Conservation (phyloP, 2,888 invertebrate species). For the Bombylius discolor region DNA sequence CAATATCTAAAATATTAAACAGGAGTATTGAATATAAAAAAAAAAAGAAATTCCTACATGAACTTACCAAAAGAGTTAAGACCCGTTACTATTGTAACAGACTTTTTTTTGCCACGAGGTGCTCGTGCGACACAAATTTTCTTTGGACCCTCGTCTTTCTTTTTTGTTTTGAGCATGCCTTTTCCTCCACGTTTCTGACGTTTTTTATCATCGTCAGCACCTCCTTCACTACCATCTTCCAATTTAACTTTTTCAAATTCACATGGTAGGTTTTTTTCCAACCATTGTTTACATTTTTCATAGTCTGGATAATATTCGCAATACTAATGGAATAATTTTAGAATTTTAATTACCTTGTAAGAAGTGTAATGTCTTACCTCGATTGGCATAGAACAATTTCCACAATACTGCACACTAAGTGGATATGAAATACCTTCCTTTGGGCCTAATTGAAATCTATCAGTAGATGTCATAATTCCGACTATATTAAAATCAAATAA, state of each 20-base stretch:
- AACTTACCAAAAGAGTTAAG: constrained; percentile 77
- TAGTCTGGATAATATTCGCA: constrained; percentile 97
- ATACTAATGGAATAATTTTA: constrained; percentile 48
- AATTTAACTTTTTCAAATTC: constrained; percentile 79
- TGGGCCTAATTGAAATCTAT: constrained; percentile 47
- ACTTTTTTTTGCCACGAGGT: constrained; percentile 96
- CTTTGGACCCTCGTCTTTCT: constrained; percentile 82
- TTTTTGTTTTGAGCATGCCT: constrained; percentile 88
- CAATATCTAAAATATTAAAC: constrained; percentile 60
- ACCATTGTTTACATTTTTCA: constrained; percentile 94
- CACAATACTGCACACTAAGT: constrained; percentile 74
- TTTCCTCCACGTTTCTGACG: constrained; percentile 95
- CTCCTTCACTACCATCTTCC: constrained; percentile 49
- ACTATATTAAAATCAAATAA: no score
- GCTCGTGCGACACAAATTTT: constrained; percentile 75
- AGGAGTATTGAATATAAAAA: constrained; percentile 9
- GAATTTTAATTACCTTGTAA: background rate
- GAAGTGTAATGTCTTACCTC: constrained; percentile 44
- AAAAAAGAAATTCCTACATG: background rate
- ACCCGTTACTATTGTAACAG: constrained; percentile 93
- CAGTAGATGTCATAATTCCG: constrained; percentile 24
- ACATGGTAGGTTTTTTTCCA: constrained; percentile 85
- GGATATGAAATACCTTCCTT: constrained; percentile 69
- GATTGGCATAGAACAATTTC: constrained; percentile 88
- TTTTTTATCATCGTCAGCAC: constrained; percentile 85